These are phyloP conservation scores for Trematocara nigrifrons DNA, from an alignment of 2,113 vertebrate genomes.

Conservation along the genomic window DNA sequence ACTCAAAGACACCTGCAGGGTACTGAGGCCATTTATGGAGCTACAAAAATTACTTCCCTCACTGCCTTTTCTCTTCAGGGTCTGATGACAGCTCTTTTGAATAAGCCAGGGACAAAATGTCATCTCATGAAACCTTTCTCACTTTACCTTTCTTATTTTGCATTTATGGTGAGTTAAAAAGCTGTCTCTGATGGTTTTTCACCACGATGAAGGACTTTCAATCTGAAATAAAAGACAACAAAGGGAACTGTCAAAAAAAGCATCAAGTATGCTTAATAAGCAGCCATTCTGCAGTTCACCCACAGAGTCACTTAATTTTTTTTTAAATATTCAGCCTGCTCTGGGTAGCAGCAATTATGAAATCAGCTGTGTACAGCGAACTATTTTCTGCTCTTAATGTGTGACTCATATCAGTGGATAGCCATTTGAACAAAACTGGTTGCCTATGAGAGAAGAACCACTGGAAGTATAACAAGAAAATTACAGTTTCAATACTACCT, in stretches of 20 bases:
- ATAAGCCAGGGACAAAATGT: slow-evolving; percentile 14
- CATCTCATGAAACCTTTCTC: slow-evolving; percentile 31
- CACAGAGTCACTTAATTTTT: neutral
- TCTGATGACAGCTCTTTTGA: slow-evolving; percentile 7
- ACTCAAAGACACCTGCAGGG: slow-evolving; percentile 25
- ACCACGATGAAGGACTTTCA: neutral
- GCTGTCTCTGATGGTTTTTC: neutral
- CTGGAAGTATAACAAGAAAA: neutral
- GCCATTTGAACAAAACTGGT: neutral
- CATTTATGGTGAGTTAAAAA: neutral
- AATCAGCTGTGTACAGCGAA: neutral
- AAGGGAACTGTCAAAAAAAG: neutral
- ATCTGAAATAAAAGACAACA: slow-evolving; percentile 40
- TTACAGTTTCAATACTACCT: neutral
- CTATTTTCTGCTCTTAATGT: neutral
- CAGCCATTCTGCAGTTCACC: neutral
- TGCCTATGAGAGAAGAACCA: neutral
- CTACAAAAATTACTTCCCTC: neutral
- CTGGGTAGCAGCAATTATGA: neutral
- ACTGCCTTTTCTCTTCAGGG: neutral
- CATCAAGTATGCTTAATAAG: neutral
- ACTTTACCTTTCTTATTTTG: neutral
- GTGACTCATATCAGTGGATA: neutral
- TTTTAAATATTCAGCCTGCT: neutral
- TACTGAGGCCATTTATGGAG: slow-evolving; percentile 57